Conservation (phyloP, 2,113 vertebrate species). For the Tonatia bakeri region DNA sequence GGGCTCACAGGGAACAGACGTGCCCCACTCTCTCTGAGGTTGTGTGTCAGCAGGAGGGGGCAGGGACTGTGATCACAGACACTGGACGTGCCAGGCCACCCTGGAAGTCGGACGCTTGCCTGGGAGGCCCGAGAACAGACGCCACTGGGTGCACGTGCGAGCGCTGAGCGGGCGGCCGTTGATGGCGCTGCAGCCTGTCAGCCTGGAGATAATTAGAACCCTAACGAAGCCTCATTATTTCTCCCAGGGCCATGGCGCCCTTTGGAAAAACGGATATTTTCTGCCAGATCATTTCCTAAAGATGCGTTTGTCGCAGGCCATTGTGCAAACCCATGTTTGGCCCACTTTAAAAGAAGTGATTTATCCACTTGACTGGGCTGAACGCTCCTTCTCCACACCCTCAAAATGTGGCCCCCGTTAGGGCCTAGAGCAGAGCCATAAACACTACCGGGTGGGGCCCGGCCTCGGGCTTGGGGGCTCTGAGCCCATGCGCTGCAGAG, state of each 20-base stretch:
- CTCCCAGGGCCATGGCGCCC: conserved; percentile 46
- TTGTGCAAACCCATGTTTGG: conserved; percentile 79
- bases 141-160: rapidly evolving
- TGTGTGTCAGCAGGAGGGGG: no score
- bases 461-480: conserved; percentile 15
- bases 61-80: rapidly evolving
- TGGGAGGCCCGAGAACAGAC: neutral
- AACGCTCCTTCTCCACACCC: conserved; percentile 65
- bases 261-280: conserved; percentile 76
- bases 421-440: conserved; percentile 59
- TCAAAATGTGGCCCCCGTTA: conserved; percentile 65
- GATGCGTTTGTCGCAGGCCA: conserved; percentile 77
- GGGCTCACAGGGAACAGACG: no score
- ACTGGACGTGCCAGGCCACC: neutral
- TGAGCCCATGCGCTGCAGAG: neutral
- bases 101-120: neutral
- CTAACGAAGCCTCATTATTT: conserved; percentile 48
- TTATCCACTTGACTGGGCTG: conserved; percentile 79
- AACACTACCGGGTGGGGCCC: neutral
- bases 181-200: neutral
- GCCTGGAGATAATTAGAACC: conserved; percentile 6
- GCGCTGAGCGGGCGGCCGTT: rapidly evolving
- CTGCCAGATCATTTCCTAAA: conserved; percentile 77
- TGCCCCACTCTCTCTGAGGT: no score
- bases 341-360: conserved; percentile 72